Conservation (phyloP, 2,888 invertebrate species). For the Biston betularia region DNA sequence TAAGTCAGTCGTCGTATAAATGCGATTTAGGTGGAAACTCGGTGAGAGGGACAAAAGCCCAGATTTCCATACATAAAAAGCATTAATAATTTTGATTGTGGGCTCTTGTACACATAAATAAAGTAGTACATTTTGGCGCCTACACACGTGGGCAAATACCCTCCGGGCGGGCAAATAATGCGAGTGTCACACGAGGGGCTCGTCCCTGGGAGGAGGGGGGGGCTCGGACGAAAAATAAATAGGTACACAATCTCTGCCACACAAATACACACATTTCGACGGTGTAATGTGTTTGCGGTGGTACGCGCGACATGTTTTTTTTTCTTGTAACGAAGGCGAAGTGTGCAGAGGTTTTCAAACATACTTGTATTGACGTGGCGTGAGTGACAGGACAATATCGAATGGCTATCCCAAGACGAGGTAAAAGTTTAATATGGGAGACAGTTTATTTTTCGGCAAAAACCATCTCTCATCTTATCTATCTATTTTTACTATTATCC, state of each 20-base stretch:
- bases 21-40: slow-evolving; percentile 67
- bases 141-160: slow-evolving; percentile 71
- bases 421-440: slow-evolving; percentile 2
- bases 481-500: too few species aligned
- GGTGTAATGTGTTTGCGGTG: slow-evolving; percentile 80
- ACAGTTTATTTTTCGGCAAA: background rate
- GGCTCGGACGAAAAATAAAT: slow-evolving; percentile 74
- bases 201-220: slow-evolving; percentile 46
- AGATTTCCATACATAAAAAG: slow-evolving; percentile 77
- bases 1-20: slow-evolving; percentile 78
- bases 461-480: too few species aligned
- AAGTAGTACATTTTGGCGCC: slow-evolving; percentile 70
- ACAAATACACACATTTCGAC: slow-evolving; percentile 75
- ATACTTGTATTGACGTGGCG: slow-evolving; percentile 23
- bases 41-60: slow-evolving; percentile 65
- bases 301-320: slow-evolving; percentile 59
- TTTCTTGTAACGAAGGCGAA: slow-evolving; percentile 51
- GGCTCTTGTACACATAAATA: slow-evolving; percentile 73
- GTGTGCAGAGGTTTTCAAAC: slow-evolving; percentile 32
- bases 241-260: slow-evolving; percentile 76
- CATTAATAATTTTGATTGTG: slow-evolving; percentile 83
- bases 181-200: slow-evolving; percentile 62
- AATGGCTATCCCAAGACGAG: slow-evolving; percentile 14
- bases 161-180: slow-evolving; percentile 72
- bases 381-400: slow-evolving; percentile 23